Conservation (phyloP, 2,888 invertebrate species). For the Leucophenga montana region DNA sequence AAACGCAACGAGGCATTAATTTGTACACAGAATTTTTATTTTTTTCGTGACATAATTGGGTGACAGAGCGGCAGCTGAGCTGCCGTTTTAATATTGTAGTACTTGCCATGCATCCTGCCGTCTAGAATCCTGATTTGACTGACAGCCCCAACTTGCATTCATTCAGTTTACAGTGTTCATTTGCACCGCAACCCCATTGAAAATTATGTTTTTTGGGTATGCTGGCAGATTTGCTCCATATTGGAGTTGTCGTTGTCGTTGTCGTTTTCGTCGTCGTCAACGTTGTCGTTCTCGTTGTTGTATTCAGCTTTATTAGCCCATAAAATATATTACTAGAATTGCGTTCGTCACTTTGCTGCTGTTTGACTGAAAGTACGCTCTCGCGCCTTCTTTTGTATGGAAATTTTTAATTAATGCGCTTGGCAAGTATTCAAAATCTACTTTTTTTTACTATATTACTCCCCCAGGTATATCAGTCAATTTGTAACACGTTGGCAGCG, state of each 20-base stretch:
- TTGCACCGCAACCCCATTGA: too few species aligned
- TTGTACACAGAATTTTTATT: slow-evolving; percentile 53
- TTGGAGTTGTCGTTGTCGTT: neutral
- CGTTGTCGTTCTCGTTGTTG: slow-evolving; percentile 23
- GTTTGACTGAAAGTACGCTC: slow-evolving; percentile 52
- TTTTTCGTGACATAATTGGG: slow-evolving; percentile 65
- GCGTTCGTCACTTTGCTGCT: slow-evolving; percentile 61
- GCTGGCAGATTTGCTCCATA: slow-evolving; percentile 23
- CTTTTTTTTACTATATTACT: too few species aligned
- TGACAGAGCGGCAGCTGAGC: slow-evolving; percentile 64
- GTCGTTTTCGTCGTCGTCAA: too few species aligned
- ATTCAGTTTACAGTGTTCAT: slow-evolving; percentile 33
- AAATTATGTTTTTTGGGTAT: slow-evolving; percentile 29
- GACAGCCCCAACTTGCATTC: slow-evolving; percentile 3
- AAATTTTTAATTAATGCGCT: slow-evolving; percentile 18
- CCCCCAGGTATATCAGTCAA: too few species aligned
- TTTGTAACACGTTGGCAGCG: slow-evolving; percentile 40
- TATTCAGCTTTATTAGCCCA: slow-evolving; percentile 67
- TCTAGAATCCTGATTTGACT: neutral
- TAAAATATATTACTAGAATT: slow-evolving; percentile 64
- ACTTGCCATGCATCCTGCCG: neutral
- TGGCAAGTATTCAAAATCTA: slow-evolving; percentile 38
- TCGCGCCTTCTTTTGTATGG: neutral
- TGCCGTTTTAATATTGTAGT: slow-evolving; percentile 36
- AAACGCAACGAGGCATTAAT: slow-evolving; percentile 70